phyloP scores from a whole-genome alignment of 2,797 vertebrate species.

The Poeciliopsis paucimaculata region DNA sequence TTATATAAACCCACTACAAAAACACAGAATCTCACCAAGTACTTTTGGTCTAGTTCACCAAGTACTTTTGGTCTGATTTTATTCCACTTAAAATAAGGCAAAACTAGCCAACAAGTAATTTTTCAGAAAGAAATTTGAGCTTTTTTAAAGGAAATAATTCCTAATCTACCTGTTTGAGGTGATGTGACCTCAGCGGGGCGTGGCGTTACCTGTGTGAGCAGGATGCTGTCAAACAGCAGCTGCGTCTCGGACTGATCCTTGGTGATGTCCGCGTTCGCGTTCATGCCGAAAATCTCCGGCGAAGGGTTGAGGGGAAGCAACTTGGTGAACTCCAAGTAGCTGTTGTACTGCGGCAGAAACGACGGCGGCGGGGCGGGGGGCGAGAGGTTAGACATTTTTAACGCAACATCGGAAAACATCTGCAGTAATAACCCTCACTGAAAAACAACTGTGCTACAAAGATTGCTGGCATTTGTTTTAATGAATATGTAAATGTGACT shows the following conservation, averaged over 20 bases:
- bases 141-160: too few relatives aligned
- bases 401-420: constrained; percentile 59
- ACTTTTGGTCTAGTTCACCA: too few relatives aligned
- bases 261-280: constrained; percentile 88
- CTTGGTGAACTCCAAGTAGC: constrained; percentile 88
- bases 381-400: constrained; percentile 41
- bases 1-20: too few relatives aligned
- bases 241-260: constrained; percentile 90
- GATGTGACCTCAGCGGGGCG: not conserved
- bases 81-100: too few relatives aligned
- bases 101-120: too few relatives aligned
- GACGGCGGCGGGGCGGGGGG: constrained; percentile 23
- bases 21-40: too few relatives aligned
- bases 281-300: constrained; percentile 90
- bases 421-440: constrained; percentile 67
- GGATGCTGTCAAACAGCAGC: constrained; percentile 87
- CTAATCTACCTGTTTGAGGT: too few relatives aligned
- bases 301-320: constrained; percentile 85
- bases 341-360: constrained; percentile 77
- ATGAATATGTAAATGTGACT: constrained; percentile 84
- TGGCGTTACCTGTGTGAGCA: constrained; percentile 84
- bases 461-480: constrained; percentile 85
- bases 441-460: constrained; percentile 78
- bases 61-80: too few relatives aligned
- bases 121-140: too few relatives aligned